Evolutionary conservation across 2,888 invertebrate genomes (phyloP).

Genomic region (Mimumesa dahlbomi): DNA sequence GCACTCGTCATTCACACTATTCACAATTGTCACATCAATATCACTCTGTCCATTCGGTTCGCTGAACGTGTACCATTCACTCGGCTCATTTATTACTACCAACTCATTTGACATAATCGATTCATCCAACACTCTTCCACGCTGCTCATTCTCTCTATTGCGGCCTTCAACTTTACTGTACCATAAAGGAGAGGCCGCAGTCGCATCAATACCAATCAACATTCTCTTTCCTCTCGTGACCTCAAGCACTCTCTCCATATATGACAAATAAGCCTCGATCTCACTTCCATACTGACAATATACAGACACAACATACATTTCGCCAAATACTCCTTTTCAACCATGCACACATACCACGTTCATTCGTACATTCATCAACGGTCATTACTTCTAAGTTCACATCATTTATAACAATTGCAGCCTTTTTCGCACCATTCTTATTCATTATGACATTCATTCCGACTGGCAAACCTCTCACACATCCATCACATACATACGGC

Average conservation of each 20-base stretch:
- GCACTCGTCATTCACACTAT: conserved; percentile 9
- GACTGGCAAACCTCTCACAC: neutral
- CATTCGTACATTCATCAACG: conserved; percentile 10
- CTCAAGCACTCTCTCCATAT: conserved; percentile 10
- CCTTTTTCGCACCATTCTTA: neutral
- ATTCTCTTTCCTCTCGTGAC: neutral
- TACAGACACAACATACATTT: conserved; percentile 40
- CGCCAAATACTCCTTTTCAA: conserved; percentile 31
- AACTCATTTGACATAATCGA: conserved; percentile 16
- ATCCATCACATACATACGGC: neutral
- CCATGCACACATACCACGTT: conserved; percentile 31
- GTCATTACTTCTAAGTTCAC: conserved; percentile 6
- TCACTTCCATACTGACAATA: conserved; percentile 38
- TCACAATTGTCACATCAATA: conserved; percentile 6
- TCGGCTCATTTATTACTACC: conserved; percentile 45
- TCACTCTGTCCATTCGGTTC: neutral
- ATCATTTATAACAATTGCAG: conserved; percentile 35
- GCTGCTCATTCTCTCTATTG: neutral
- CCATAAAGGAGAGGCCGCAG: neutral
- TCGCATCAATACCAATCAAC: neutral
- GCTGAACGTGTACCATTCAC: conserved; percentile 27
- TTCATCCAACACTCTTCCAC: conserved; percentile 8
- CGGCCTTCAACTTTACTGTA: neutral
- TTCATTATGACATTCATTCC: conserved; percentile 1
- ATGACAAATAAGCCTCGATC: conserved; percentile 11